Evolutionary conservation across 2,888 invertebrate species (phyloP).

Genomic region (Oeneis ivallda): DNA sequence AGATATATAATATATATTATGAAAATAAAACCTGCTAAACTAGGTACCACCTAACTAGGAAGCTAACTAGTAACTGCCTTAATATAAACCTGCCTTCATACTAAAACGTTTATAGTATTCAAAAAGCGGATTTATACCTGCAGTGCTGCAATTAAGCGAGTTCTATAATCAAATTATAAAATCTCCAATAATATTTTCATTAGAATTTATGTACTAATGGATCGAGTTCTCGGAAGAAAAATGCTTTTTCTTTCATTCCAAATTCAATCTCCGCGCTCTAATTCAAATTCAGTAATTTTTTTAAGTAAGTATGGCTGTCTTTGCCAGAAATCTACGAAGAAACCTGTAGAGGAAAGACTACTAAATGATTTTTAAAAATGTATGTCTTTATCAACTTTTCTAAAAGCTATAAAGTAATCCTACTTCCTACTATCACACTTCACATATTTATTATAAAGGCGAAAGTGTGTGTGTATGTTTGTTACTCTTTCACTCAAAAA

Average conservation of each 20-base stretch:
- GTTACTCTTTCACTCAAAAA: too few relatives aligned
- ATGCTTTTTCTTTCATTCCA: background rate
- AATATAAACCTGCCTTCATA: background rate
- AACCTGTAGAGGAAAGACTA: background rate
- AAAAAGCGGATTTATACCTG: background rate
- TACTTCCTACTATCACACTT: too few relatives aligned
- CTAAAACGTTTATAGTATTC: background rate
- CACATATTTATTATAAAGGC: too few relatives aligned
- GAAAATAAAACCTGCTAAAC: too few relatives aligned
- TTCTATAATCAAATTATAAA: background rate
- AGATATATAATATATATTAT: too few relatives aligned
- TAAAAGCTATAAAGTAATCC: too few relatives aligned
- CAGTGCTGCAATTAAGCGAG: background rate
- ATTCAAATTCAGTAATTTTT: conserved; percentile 4
- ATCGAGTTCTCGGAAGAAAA: conserved; percentile 4
- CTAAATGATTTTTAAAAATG: background rate
- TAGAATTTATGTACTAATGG: background rate
- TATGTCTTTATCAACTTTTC: too few relatives aligned
- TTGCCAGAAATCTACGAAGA: background rate
- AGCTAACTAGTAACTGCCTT: background rate
- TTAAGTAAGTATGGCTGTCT: background rate
- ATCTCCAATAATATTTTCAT: background rate
- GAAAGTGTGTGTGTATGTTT: too few relatives aligned
- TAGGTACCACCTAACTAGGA: too few relatives aligned
- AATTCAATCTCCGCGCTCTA: conserved; percentile 3